Evolutionary conservation across 2,797 vertebrate genomes (phyloP).

Genomic region (Scolopax rusticola): DNA sequence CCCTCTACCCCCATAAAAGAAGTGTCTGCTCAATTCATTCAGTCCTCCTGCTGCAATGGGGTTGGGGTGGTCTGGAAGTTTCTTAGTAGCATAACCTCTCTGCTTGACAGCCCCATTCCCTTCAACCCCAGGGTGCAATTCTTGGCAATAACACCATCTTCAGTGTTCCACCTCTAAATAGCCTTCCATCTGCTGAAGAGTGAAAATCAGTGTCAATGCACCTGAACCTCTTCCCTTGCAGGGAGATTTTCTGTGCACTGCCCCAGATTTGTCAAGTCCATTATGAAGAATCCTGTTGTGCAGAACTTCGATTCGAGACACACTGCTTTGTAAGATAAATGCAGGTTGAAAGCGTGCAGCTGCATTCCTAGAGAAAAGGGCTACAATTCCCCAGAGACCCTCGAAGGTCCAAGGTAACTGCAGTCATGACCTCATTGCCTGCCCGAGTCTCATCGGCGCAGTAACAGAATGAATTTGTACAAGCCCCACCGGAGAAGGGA

Average conservation of each 20-base stretch:
- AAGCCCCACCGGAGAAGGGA: constrained; percentile 28
- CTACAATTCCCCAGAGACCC: constrained; percentile 45
- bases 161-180: constrained; percentile 56
- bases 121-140: not conserved
- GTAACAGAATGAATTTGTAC: not conserved
- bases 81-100: not conserved
- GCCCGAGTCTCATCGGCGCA: not conserved
- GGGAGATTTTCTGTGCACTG: constrained; percentile 62
- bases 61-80: not conserved
- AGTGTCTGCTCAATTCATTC: not conserved
- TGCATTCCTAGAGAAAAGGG: constrained; percentile 65
- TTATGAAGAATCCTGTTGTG: constrained; percentile 59
- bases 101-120: not conserved
- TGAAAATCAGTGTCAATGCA: constrained; percentile 36
- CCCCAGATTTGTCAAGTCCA: constrained; percentile 74
- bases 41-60: not conserved
- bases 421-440: constrained; percentile 32
- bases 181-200: constrained; percentile 66
- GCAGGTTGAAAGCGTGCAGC: constrained; percentile 39
- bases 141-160: constrained; percentile 12
- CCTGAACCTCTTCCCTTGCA: constrained; percentile 55
- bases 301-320: constrained; percentile 23
- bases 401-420: constrained; percentile 51
- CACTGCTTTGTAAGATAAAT: constrained; percentile 52
- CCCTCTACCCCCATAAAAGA: not conserved